Conservation (phyloP, 2,113 vertebrate genomes). For the Leptosomus discolor region DNA sequence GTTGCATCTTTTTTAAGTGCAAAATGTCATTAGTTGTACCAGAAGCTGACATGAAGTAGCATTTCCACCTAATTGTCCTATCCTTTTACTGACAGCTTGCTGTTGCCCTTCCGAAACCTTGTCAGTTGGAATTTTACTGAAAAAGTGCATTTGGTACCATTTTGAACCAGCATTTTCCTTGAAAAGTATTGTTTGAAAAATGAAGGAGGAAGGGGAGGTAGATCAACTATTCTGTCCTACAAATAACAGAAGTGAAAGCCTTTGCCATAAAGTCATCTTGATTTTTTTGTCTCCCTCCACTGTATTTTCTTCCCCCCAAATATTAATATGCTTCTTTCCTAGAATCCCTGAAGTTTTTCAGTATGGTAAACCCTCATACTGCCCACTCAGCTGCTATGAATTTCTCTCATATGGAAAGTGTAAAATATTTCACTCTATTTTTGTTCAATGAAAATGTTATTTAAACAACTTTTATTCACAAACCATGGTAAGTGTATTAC, state of each 20-base stretch:
- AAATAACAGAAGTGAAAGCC: neutral
- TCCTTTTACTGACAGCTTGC: constrained; percentile 53
- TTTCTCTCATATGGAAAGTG: neutral
- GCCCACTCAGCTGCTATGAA: neutral
- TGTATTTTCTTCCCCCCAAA: neutral
- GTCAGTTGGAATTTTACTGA: constrained; percentile 47
- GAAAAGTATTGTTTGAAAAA: neutral
- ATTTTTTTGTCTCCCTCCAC: neutral
- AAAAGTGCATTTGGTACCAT: constrained; percentile 45
- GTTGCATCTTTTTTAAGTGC: constrained; percentile 59
- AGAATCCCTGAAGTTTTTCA: neutral
- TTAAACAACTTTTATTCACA: neutral
- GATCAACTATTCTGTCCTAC: neutral
- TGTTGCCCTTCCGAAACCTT: constrained; percentile 47
- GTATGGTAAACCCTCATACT: neutral
- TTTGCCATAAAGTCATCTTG: neutral
- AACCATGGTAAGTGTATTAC: neutral
- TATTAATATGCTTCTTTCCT: neutral
- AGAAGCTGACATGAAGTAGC: constrained; percentile 49
- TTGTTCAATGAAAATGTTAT: neutral
- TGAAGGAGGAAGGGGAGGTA: neutral
- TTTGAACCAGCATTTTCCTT: constrained; percentile 30
- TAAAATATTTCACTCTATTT: neutral
- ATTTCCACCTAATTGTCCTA: constrained; percentile 58
- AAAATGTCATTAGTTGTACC: constrained; percentile 63